Percentiles rank a stretch among this genome's conserved stretches.
Conservation (phyloP, 2,797 vertebrate species). For the Pipistrellus kuhlii region DNA sequence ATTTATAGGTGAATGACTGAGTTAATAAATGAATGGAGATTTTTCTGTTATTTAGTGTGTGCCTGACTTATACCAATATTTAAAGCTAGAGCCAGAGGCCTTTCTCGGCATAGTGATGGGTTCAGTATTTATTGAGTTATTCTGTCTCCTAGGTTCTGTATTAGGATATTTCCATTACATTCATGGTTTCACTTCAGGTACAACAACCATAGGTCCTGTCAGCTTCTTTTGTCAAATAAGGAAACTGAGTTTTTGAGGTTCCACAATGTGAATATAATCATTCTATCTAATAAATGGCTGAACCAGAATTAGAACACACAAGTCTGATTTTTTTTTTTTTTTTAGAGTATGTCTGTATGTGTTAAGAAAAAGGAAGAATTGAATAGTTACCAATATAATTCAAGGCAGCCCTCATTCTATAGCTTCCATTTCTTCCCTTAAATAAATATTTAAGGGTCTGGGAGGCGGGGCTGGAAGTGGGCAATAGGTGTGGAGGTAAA, state of each 20-base stretch:
- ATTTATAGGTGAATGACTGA: constrained; percentile 13
- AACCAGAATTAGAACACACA: background rate
- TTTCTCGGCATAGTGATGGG: too few relatives aligned
- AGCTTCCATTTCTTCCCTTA: background rate
- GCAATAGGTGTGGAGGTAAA: background rate
- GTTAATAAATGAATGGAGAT: background rate
- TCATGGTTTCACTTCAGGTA: background rate
- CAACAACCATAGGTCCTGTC: background rate
- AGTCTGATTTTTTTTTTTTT: background rate
- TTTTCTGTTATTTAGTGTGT: constrained; percentile 2
- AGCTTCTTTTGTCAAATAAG: background rate
- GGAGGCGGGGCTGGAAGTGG: background rate
- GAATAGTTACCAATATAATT: background rate
- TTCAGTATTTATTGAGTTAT: background rate
- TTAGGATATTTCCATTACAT: background rate
- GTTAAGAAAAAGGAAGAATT: background rate
- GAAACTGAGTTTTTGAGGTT: constrained; percentile 28
- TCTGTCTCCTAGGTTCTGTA: background rate
- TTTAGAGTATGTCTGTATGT: background rate
- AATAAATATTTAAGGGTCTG: background rate
- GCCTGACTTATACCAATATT: background rate
- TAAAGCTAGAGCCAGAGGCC: background rate
- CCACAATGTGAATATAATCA: background rate
- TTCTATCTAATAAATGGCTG: background rate
- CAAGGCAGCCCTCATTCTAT: background rate